Evolutionary conservation across 2,113 vertebrate species (phyloP).

Genomic region (Erpornis zantholeuca): DNA sequence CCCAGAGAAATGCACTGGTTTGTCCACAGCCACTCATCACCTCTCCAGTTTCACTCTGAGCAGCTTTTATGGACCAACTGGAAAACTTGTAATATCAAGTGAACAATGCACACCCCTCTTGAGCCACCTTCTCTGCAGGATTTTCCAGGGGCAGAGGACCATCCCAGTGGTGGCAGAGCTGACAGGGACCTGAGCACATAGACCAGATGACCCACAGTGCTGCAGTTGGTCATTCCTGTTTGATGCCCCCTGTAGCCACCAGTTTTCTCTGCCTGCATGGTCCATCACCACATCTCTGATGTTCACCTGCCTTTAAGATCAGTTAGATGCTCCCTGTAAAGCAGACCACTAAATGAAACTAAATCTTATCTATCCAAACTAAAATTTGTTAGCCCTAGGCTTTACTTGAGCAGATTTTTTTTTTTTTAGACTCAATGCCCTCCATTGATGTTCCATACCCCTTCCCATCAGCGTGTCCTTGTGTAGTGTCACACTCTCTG

Average conservation of each 20-base stretch:
- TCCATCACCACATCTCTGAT: background rate
- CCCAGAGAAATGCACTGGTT: background rate
- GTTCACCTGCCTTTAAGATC: background rate
- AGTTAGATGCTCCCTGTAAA: background rate
- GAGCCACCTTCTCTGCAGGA: background rate
- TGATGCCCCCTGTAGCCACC: background rate
- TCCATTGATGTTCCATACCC: fast-evolving
- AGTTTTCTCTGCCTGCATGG: background rate
- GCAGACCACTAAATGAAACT: background rate
- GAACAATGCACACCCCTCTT: background rate
- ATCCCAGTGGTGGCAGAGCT: no score
- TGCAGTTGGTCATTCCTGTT: background rate
- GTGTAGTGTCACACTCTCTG: background rate
- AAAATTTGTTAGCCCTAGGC: background rate
- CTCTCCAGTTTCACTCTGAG: background rate
- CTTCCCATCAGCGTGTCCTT: background rate
- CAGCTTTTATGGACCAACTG: background rate
- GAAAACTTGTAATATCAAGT: background rate
- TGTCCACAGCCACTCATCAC: background rate
- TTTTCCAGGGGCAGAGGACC: background rate
- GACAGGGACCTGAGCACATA: background rate
- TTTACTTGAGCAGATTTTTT: background rate
- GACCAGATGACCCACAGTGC: background rate
- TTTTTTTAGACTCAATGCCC: background rate
- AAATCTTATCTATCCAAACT: background rate